Evolutionary conservation across 2,113 vertebrate species (phyloP), one percentile per base, ranked within the genome.

Genomic region (Pagrus major): DNA sequence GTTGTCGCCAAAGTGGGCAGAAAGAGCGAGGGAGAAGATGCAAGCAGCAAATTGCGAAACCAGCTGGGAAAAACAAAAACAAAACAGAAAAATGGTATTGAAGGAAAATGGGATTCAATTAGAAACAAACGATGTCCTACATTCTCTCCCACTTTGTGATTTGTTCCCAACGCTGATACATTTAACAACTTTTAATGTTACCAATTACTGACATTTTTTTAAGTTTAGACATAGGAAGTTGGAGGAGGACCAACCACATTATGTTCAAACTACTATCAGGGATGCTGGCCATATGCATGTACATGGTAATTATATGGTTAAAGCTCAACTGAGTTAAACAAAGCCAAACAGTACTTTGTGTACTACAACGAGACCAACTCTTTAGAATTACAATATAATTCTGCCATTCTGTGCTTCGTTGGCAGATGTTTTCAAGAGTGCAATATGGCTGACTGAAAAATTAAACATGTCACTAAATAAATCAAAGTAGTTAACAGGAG

Each of bases 21-120:
- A 67, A 41, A 73, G 29, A 66, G 25, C 12, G 15, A 66, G 35
- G 11, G 78, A 14, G 3, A 8, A 69, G 18, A 54, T 14, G 31
- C 47, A 68, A 23, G 41, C 11, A 54, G 41, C 35, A 49, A 41
- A 25, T 15, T 55, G 41, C 35, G 31, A 46, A 25, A 59, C 0
- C 0, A 71, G 33, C 35, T 31, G 39, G 8, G 31, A 25, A 20
- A 67, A 56, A 8, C 6, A 21, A 12, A 47, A 29, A 41, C 16
- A 51, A 18, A 16, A 66, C 46, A 18, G 10, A 21, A 1, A 31
- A 42, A 49, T 31, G 27, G 15, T 31, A 18, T 14, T 56, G 7
- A 15, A 80, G 21, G n/a, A 58, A n/a, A 71, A 16, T 47, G 15
- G 18, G 23, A 65, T 44, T 29, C 14, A 75, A 80, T 71, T 25